A percentile compares a stretch with the other conserved stretches of the same genome.
These are phyloP conservation scores for Falco biarmicus DNA, from an alignment of 2,797 vertebrate species.

Conservation along the genomic window DNA sequence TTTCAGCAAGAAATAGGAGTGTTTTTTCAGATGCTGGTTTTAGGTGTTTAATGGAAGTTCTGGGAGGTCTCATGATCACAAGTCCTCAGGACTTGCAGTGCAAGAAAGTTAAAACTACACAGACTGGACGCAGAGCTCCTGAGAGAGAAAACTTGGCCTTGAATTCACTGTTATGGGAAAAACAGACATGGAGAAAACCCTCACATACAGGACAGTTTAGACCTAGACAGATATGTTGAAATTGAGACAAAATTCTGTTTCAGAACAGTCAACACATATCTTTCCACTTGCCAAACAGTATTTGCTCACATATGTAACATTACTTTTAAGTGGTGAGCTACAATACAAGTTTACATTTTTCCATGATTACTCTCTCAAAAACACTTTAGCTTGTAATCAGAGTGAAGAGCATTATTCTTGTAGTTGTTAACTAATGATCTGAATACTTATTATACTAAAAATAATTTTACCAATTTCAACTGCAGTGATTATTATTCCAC, in stretches of 20 bases:
- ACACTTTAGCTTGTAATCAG: background rate
- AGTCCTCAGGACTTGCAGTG: background rate
- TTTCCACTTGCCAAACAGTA: background rate
- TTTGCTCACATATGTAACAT: background rate
- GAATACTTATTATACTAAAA: background rate
- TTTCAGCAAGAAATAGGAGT: background rate
- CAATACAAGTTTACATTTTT: conserved; percentile 15
- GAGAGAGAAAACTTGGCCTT: conserved; percentile 3
- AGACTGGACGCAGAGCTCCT: background rate
- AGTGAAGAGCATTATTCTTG: background rate
- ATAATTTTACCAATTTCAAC: background rate
- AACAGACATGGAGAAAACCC: background rate
- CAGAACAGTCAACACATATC: background rate
- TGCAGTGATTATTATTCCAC: background rate
- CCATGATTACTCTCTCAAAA: background rate
- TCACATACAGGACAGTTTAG: conserved; percentile 45
- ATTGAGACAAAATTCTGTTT: conserved; percentile 9
- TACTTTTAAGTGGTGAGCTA: conserved; percentile 8
- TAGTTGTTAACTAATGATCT: background rate
- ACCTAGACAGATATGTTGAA: background rate
- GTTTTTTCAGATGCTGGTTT: background rate
- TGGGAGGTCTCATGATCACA: background rate
- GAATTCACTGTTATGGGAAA: conserved; percentile 21
- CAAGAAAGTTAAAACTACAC: conserved; percentile 28
- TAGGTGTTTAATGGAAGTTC: background rate